Evolutionary conservation across 2,888 invertebrate genomes (phyloP).

Genomic region (Lithosia quadra): DNA sequence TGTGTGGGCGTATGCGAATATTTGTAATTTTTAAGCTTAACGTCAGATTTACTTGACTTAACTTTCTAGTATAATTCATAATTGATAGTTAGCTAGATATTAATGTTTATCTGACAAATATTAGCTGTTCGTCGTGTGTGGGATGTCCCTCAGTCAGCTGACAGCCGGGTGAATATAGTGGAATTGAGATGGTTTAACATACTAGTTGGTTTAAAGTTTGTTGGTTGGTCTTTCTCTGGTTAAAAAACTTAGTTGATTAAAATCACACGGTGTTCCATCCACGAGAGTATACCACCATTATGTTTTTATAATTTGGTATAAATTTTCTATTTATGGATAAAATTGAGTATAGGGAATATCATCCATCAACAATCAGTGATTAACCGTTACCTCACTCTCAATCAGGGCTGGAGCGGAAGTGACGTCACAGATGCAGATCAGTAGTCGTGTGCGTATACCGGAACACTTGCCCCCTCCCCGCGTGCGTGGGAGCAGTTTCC

Average conservation of each 20-base stretch:
- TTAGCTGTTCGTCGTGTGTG: constrained; percentile 1
- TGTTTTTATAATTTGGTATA: no score
- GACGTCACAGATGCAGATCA: constrained; percentile 64
- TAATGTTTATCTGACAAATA: constrained; percentile 17
- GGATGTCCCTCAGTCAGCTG: neutral
- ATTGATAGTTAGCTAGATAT: constrained; percentile 19
- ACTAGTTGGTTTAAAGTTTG: no score
- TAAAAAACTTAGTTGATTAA: no score
- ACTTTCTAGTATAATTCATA: constrained; percentile 28
- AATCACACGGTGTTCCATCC: no score
- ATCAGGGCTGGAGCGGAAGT: constrained; percentile 69
- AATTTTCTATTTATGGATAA: no score
- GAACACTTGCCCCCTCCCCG: constrained; percentile 49
- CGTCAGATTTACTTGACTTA: constrained; percentile 25
- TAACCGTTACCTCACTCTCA: constrained; percentile 60
- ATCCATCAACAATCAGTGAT: constrained; percentile 51
- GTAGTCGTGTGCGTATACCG: constrained; percentile 64
- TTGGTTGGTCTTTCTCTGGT: no score
- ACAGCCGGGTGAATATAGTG: neutral
- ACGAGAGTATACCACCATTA: no score
- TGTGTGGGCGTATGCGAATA: constrained; percentile 30
- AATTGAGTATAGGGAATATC: constrained; percentile 25
- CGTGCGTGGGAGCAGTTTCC: constrained; percentile 78
- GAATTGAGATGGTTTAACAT: neutral
- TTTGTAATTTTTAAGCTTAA: constrained; percentile 25